Base-by-base conservation (phyloP, 2,113 vertebrate species). In the Toxotes jaculatrix region DNA sequence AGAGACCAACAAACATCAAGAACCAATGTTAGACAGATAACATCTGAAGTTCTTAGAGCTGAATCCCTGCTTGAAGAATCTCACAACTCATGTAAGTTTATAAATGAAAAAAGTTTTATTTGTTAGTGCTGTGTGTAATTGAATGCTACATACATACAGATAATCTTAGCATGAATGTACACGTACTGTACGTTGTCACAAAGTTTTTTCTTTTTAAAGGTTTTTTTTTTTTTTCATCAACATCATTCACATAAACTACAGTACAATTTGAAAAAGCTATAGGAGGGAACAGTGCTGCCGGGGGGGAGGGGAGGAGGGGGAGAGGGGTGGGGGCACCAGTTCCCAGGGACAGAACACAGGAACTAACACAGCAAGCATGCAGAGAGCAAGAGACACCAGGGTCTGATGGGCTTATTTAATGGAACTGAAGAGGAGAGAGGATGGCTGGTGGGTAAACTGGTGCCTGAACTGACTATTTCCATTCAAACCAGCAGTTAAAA, bases 101-200 rank as follows among this genome's bases (percentile, higher is more conserved):
- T 90, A 93, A 93, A 95, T 93, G 90, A 94, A 94, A 94, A 84
- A 91, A 23, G 78, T 95, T 95, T 91, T 94, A 96, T 95, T 95
- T 90, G 93, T 95, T 95, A 95, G 94, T 95, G 94, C 92, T 90
- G 89, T 93, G 90, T 94, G 92, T 95, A 95, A 79, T 90, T 91
- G 91, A 95, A 95, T 94, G 94, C 94, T 95, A 95, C 95, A 95
- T 94, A 94, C 94, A 95, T 93, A 94, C 93, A 92, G 87, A 88
- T 86, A 70, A 92, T 92, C 88, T 92, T 82, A 93, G 89, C 90
- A 93, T 94, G 84, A 94, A 93, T 91, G 89, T 95, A 92, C 92
- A 95, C 86, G 76, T 91, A 93, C 89, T 84, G 79, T 67, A 91
- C 90, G 74, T 91, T 57, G 90, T 87, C 93, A 95, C 94, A 93